Base-by-base conservation (phyloP, 1,140 invertebrate genomes). In the Brachionus sp. region DNA sequence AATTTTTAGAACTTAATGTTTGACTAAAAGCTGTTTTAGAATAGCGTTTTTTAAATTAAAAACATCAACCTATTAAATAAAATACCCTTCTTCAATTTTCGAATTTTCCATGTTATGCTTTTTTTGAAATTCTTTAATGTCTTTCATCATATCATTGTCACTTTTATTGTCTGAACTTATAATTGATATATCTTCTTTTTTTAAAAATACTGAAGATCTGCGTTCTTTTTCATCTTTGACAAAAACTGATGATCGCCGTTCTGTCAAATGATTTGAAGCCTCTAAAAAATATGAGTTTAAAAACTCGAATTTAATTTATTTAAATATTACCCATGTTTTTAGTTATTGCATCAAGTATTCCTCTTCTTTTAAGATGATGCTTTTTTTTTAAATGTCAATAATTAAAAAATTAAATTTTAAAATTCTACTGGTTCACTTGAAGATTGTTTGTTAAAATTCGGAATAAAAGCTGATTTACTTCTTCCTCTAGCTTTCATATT, bases 401-500 rank as follows among this genome's bases (percentile, higher is more conserved):
- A 66, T 12, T 33, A n/a, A 33, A 3, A 7, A 19, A 3, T 57
- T 57, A 5, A 37, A 35, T n/a, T 46, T 46, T 5, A 37, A 33
- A 33, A 66, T 29, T 7, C 33, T 37, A 33, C 25, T 33, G 13
- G 23, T 66, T 66, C 64, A 37, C 33, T 16, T 66, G 25, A n/a
- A 33, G 13, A 29, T n/a, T 19, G 10, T 66, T 12, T 33, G 5
- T 13, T 66, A 13, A 33, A 16, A n/a, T 66, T 37, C 1, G 66
- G 35, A 70, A 70, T 16, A 70, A 70, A 70, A 37, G 29, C 66
- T 13, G 66, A 70, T 39, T 70, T 70, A n/a, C 66, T 70, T 37
- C 66, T 35, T 16, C 66, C 66, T 70, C 66, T 70, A 16, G 66
- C 66, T 39, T 23, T 37, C 16, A 70, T 12, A 16, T 39, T 70